These are phyloP conservation scores for Dinothrombium tinctorium DNA, from an alignment of 1,140 invertebrate species.

Conservation along the genomic window DNA sequence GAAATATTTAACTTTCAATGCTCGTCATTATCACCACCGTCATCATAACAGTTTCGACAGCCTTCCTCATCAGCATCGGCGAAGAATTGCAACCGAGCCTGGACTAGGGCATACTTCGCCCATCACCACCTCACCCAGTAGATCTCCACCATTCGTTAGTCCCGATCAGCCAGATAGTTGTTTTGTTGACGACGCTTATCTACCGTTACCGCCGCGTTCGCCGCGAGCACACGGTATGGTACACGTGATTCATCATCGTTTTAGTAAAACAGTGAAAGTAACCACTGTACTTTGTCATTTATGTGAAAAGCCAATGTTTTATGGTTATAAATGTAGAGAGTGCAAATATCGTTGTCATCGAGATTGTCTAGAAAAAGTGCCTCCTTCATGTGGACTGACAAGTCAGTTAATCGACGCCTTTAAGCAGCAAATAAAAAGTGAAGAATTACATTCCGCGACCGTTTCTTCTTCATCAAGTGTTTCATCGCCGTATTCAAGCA, in stretches of 20 bases:
- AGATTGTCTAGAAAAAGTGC: constrained; percentile 70
- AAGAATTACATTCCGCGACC: too few relatives aligned
- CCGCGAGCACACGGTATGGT: constrained; percentile 42
- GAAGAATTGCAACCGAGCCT: constrained; percentile 41
- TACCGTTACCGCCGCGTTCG: constrained; percentile 30
- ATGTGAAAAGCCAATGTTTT: constrained; percentile 73
- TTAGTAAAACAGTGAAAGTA: constrained; percentile 62
- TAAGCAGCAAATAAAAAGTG: constrained; percentile 11
- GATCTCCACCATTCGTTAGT: constrained; percentile 34
- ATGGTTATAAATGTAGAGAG: constrained; percentile 72
- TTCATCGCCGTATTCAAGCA: not conserved
- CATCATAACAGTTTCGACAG: constrained; percentile 5
- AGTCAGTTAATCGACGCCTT: constrained; percentile 51
- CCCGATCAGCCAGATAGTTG: constrained; percentile 28
- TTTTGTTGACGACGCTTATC: constrained; percentile 12
- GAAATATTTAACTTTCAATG: constrained; percentile 2
- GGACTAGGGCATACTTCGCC: constrained; percentile 30
- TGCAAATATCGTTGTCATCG: constrained; percentile 85
- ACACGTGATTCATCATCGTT: constrained; percentile 72
- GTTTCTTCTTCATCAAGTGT: too few relatives aligned
- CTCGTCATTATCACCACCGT: not conserved
- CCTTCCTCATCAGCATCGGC: constrained; percentile 19
- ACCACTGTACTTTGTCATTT: constrained; percentile 48
- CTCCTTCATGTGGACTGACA: constrained; percentile 69
- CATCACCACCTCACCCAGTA: constrained; percentile 36